Evolutionary conservation across 64 coral and sea anemone genomes (phyloP), one percentile per base, ranked within the genome.

Genomic region (Pachyseris speciosa): DNA sequence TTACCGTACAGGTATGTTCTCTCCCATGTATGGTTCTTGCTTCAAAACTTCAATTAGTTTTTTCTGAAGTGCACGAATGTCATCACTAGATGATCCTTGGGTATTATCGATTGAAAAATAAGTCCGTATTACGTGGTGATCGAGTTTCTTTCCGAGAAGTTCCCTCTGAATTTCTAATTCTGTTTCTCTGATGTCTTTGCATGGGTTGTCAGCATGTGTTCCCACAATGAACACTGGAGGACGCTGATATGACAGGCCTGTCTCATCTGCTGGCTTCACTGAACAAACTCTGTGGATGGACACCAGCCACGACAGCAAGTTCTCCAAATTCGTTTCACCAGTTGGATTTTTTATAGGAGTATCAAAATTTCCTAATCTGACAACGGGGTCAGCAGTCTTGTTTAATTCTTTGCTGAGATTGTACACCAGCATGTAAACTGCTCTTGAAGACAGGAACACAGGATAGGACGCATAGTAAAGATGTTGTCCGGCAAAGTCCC

Each of bases 391-490:
- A 49, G 42, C 42, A 30, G 28, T 26, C 22, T 22, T 43, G 8
- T 78, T 51, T 30, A 78, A 78, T 19, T 22, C 38, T 78, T 78
- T 78, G 40, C 74, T 78, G 22, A 78, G 28, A 45, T 78, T 27
- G 43, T 51, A 29, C 19, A 78, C 43, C 13, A 78, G 25, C 43
- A 78, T 25, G 22, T 78, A 78, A 26, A 44, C 29, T 43, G 74
- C 74, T 29, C 51, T 49, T 31, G 43, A 19, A 16, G 40, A 30
- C 10, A 78, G 37, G 25, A 78, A 78, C 3, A 30, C 38, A 17
- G 74, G 16, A 27, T 52, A 50, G 24, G 16, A 16, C n/a, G 51
- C 74, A n/a, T 52, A 78, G 22, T 78, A 78, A 57, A 57, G n/a
- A n/a, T n/a, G n/a, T n/a, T n/a, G n/a, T n/a, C n/a, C n/a, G n/a